A percentile compares a stretch with the other conserved stretches of the same genome.
phyloP scores from a whole-genome alignment of 1,140 invertebrate genomes.

The Pseudomyrmex gracilis region DNA sequence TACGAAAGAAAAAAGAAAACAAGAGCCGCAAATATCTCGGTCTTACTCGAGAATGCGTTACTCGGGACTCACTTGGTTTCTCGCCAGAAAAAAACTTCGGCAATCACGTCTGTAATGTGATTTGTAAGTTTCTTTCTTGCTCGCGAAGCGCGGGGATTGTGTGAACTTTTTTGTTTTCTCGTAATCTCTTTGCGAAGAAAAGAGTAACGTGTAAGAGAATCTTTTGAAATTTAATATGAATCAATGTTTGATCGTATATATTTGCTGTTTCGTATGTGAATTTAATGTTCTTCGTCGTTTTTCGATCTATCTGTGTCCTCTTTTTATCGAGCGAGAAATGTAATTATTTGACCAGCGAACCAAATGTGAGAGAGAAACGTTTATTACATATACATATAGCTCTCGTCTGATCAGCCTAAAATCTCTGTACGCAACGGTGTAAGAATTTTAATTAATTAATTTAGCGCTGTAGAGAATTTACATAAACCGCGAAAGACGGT shows the following conservation, averaged over 20 bases:
- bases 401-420: constrained; percentile 46
- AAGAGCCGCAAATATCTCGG: neutral
- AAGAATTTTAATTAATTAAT: constrained; percentile 44
- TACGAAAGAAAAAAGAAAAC: too few relatives aligned
- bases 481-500: neutral
- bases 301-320: neutral
- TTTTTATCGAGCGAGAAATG: neutral
- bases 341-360: constrained; percentile 7
- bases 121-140: constrained; percentile 23
- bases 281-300: constrained; percentile 13
- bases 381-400: neutral
- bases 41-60: constrained; percentile 5
- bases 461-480: constrained; percentile 50
- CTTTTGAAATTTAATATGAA: neutral
- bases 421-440: constrained; percentile 35
- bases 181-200: too few relatives aligned
- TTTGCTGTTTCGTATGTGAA: constrained; percentile 25
- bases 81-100: neutral
- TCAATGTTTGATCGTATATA: neutral
- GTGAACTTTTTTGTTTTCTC: too few relatives aligned
- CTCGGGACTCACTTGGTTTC: neutral
- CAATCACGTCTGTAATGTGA: constrained; percentile 10
- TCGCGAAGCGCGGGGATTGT: neutral
- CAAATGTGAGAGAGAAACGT: neutral
- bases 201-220: too few relatives aligned